Evolutionary conservation across 2,888 invertebrate species (phyloP), one percentile per base, ranked within the genome.

Genomic region (Notocelia uddmanniana): DNA sequence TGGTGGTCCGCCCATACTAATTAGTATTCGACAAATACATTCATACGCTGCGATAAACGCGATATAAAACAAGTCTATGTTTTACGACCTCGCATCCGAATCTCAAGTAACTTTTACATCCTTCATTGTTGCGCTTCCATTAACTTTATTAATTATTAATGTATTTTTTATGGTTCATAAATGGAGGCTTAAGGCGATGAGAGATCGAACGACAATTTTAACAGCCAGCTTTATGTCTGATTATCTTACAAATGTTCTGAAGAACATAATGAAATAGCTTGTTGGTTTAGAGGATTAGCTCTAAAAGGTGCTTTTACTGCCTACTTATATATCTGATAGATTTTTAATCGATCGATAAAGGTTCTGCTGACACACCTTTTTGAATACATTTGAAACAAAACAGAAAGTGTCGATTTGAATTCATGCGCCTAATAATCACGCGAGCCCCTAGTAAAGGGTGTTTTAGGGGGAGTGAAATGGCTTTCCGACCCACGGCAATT

Each of bases 1-100:
- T 80, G 92, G 92, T 92, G 92, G 92, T 91, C 92, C 81, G 76
- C 74, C 79, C 78, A 76, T 75, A 78, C 83, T 87, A 89, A 92
- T 92, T 91, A 91, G 84, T 85, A 88, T 87, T 83, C 80, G 74
- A 80, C 81, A 80, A 81, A 83, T 80, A 80, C 81, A 83, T 79
- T 83, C 77, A 76, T 81, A 83, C 81, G 77, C 77, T 75, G 77
- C 76, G 78, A 81, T 77, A 77, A 81, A 78, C 75, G 77, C 77
- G 79, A 77, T 77, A 76, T 88, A 85, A 89, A 89, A 85, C 81
- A 75, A 75, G 76, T 81, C 77, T 75, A 71, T 79, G 78, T 74
- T 71, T 71, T 86, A 90, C 88, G 87, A 89, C 82, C 84, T 83
- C 77, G 76, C 71, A 74, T 80, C 79, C 74, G 75, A 80, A 80